A percentile compares a stretch with the other conserved stretches of the same genome.
Evolutionary conservation across 2,797 vertebrate species (phyloP).

Genomic region (Notolabrus celidotus): DNA sequence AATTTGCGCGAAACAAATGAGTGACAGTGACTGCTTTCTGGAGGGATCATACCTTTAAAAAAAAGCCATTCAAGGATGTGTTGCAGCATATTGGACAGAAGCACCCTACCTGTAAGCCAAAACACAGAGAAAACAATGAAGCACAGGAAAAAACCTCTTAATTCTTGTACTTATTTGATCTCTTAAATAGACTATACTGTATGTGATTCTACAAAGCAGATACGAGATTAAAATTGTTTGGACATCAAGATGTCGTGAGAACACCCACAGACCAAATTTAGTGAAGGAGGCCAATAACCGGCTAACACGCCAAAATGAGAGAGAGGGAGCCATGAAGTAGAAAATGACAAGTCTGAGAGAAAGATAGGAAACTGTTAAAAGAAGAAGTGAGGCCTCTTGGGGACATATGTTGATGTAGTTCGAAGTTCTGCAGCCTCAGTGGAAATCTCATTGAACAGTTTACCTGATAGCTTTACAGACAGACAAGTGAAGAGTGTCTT

Average conservation of each 20-base stretch:
- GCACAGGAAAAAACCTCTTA: too few relatives aligned
- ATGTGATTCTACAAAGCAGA: slow-evolving; percentile 4
- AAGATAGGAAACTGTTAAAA: slow-evolving; percentile 1
- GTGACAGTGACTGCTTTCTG: too few relatives aligned
- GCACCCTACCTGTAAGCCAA: too few relatives aligned
- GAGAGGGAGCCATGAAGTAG: neutral
- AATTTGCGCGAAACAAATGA: too few relatives aligned
- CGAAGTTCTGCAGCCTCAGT: neutral
- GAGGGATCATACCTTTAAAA: too few relatives aligned
- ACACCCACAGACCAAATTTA: slow-evolving; percentile 45
- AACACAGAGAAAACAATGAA: too few relatives aligned
- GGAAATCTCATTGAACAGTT: neutral
- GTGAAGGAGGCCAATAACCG: slow-evolving; percentile 12
- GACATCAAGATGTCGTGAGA: slow-evolving; percentile 16
- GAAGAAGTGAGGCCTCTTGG: too few relatives aligned
- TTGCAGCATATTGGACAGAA: too few relatives aligned
- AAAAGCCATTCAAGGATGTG: too few relatives aligned
- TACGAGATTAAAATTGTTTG: neutral
- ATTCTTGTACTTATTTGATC: neutral
- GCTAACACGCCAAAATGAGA: slow-evolving; percentile 21
- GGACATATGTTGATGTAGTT: neutral
- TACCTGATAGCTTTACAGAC: neutral
- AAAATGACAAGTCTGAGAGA: neutral
- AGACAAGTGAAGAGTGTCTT: too few relatives aligned
- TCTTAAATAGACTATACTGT: neutral